These are phyloP conservation scores for Thelaira solivaga DNA, from an alignment of 2,888 invertebrate genomes.

Conservation along the genomic window DNA sequence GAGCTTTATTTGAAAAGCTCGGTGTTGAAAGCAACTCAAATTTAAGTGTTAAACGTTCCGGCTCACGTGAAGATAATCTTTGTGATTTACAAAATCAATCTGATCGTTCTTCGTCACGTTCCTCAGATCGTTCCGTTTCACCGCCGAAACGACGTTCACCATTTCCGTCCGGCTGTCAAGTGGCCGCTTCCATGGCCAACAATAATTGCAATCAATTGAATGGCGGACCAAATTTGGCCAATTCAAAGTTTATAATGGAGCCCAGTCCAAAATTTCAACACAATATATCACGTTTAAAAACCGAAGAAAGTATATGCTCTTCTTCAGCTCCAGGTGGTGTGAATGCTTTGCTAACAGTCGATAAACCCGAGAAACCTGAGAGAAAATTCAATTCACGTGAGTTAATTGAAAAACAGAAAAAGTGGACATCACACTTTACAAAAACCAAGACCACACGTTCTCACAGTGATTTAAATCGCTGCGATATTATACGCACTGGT, in stretches of 20 bases:
- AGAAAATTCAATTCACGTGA: slow-evolving; percentile 89
- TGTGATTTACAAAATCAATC: slow-evolving; percentile 72
- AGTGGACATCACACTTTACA: slow-evolving; percentile 94
- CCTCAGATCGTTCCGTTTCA: slow-evolving; percentile 77
- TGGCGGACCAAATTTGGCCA: slow-evolving; percentile 71
- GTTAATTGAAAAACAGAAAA: slow-evolving; percentile 92
- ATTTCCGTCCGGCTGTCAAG: slow-evolving; percentile 73
- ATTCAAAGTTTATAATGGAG: slow-evolving; percentile 74
- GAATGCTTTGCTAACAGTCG: slow-evolving; percentile 65
- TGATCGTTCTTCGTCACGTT: slow-evolving; percentile 74
- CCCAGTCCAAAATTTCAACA: slow-evolving; percentile 72
- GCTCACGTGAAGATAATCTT: slow-evolving; percentile 76
- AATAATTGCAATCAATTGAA: slow-evolving; percentile 76
- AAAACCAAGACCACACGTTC: slow-evolving; percentile 83
- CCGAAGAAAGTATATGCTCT: slow-evolving; percentile 76
- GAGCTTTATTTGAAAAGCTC: slow-evolving; percentile 93
- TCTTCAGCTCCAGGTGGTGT: slow-evolving; percentile 28
- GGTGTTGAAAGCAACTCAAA: slow-evolving; percentile 82
- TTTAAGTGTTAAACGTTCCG: slow-evolving; percentile 75
- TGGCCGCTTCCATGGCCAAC: slow-evolving; percentile 70
- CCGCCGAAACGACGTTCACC: slow-evolving; percentile 75
- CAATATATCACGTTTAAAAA: slow-evolving; percentile 80
- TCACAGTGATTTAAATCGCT: slow-evolving; percentile 82
- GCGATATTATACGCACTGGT: slow-evolving; percentile 77
- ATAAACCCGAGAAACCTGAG: slow-evolving; percentile 90